Conservation (phyloP, 2,888 invertebrate species). For the Nemoura dubitans region DNA sequence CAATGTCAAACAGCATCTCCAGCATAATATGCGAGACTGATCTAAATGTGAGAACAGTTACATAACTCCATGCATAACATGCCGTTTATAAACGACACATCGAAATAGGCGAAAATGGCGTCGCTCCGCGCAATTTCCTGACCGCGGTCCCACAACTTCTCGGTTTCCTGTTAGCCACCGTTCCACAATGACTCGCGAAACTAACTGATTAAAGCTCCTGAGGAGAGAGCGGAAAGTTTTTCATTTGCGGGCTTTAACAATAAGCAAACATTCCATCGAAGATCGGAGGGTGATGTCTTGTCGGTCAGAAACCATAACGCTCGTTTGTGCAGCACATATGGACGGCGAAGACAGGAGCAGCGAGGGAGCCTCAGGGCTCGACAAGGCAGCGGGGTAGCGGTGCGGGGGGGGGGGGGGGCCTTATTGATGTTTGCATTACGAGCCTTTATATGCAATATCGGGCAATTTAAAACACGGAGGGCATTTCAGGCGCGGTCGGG, state of each 20-base stretch:
- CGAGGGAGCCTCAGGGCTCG: background rate
- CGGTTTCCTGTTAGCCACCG: too few relatives aligned
- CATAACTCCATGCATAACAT: too few relatives aligned
- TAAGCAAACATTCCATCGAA: conserved; percentile 7
- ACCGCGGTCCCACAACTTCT: too few relatives aligned
- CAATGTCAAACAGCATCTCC: too few relatives aligned
- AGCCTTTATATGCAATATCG: background rate
- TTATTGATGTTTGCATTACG: conserved; percentile 37
- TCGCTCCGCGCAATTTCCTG: too few relatives aligned
- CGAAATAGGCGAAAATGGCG: too few relatives aligned
- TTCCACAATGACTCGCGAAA: background rate
- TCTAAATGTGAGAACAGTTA: too few relatives aligned
- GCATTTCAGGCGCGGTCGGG: background rate
- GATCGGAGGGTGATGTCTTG: background rate
- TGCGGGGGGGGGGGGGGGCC: background rate
- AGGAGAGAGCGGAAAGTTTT: background rate
- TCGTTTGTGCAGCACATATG: background rate
- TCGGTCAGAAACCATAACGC: background rate
- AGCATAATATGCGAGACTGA: too few relatives aligned
- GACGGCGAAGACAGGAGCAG: background rate
- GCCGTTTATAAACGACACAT: too few relatives aligned
- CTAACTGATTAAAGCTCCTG: background rate
- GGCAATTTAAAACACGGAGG: background rate
- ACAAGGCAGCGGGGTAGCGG: background rate
- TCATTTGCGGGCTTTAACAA: conserved; percentile 15